These are phyloP conservation scores for Tympanoctomys barrerae DNA, from an alignment of 2,797 vertebrate genomes.

Conservation along the genomic window DNA sequence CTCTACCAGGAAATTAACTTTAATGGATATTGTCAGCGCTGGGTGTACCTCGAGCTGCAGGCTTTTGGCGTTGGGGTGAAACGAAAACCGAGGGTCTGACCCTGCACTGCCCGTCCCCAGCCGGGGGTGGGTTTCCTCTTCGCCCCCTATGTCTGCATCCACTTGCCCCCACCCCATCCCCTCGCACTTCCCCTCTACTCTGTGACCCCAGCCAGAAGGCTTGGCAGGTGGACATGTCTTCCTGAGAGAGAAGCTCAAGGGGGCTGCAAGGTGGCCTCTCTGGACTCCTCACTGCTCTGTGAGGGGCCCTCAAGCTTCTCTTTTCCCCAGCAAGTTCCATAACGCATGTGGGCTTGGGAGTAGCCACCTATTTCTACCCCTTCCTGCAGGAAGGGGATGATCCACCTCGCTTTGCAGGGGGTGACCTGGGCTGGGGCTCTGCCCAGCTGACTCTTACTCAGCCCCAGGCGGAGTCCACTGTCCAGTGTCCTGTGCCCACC, in stretches of 20 bases:
- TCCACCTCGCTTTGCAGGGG: not conserved
- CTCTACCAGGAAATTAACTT: conserved; percentile 83
- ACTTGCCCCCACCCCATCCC: conserved; percentile 22
- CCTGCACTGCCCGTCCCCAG: conserved; percentile 17
- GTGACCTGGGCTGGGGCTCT: not conserved
- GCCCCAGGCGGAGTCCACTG: not conserved
- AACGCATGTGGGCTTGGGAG: not conserved
- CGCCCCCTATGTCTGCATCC: conserved; percentile 62
- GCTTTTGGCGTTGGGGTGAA: conserved; percentile 1
- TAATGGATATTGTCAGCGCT: conserved; percentile 81
- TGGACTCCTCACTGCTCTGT: not conserved
- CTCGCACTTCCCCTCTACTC: conserved; percentile 61
- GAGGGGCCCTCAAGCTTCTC: not conserved
- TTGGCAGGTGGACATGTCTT: conserved; percentile 25
- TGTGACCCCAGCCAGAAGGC: conserved; percentile 47
- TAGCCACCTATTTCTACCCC: not conserved
- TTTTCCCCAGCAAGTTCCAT: not conserved
- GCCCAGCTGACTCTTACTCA: not conserved
- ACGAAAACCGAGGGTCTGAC: conserved; percentile 40
- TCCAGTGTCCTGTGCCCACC: not conserved
- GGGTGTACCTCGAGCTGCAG: conserved; percentile 56
- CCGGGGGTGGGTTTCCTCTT: conserved; percentile 64
- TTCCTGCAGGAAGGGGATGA: not conserved
- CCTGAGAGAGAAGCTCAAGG: not conserved
- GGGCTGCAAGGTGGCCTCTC: not conserved